These are phyloP conservation scores for Zhuqinia jingwanae DNA, from an alignment of 2,888 invertebrate genomes.

Conservation along the genomic window DNA sequence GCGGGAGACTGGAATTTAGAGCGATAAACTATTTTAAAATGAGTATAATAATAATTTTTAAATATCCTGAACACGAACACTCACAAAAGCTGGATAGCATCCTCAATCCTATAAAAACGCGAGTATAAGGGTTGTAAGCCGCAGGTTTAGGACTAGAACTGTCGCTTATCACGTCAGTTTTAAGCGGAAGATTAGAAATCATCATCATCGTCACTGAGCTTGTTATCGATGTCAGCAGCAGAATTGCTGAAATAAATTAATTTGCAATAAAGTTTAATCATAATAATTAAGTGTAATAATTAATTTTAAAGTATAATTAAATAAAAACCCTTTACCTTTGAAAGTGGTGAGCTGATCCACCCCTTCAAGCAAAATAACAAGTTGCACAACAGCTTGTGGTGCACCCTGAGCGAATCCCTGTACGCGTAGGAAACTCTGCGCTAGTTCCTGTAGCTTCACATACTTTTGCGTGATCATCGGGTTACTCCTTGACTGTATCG, in stretches of 20 bases:
- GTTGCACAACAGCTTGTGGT: constrained; percentile 73
- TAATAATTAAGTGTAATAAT: too few species aligned
- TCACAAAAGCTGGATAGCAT: constrained; percentile 76
- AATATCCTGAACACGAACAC: too few species aligned
- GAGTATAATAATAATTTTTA: neutral
- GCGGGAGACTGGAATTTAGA: constrained; percentile 70
- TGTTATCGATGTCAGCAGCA: constrained; percentile 31
- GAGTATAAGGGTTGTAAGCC: constrained; percentile 66
- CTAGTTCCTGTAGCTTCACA: constrained; percentile 68
- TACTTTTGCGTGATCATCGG: constrained; percentile 63
- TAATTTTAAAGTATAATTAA: too few species aligned
- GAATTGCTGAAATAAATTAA: too few species aligned
- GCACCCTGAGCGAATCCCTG: constrained; percentile 75
- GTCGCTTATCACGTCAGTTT: constrained; percentile 29
- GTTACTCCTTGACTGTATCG: constrained; percentile 29
- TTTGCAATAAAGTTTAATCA: too few species aligned
- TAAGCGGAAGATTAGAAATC: constrained; percentile 73
- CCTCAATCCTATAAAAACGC: constrained; percentile 75
- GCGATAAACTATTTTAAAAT: constrained; percentile 34
- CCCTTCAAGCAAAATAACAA: constrained; percentile 68
- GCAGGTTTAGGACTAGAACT: constrained; percentile 26
- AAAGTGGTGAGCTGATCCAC: too few species aligned
- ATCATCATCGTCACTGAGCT: constrained; percentile 74
- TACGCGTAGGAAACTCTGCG: constrained; percentile 59
- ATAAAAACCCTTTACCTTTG: too few species aligned